Percentiles rank a stretch among this genome's conserved stretches.
These are phyloP conservation scores for Chauna torquata DNA, from an alignment of 2,113 vertebrate genomes.

Conservation along the genomic window DNA sequence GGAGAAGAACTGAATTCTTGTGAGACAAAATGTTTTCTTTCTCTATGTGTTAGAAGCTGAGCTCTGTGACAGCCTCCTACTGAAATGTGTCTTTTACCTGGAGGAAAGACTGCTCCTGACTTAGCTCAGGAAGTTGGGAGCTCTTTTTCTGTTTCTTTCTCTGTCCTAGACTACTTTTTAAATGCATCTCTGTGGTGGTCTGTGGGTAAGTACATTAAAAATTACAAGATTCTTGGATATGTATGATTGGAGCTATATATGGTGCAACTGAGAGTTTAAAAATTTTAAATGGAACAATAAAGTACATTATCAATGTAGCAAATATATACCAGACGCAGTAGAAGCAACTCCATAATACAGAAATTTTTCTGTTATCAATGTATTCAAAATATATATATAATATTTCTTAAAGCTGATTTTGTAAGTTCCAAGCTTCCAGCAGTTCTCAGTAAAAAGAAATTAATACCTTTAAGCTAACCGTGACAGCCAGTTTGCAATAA, in stretches of 20 bases:
- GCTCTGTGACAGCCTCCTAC: background rate
- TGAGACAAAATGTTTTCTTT: background rate
- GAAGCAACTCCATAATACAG: background rate
- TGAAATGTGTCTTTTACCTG: background rate
- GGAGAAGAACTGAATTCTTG: background rate
- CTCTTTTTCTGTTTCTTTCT: background rate
- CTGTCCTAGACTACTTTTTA: background rate
- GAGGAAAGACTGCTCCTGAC: background rate
- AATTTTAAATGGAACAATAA: background rate
- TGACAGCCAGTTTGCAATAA: background rate
- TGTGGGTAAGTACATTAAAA: background rate
- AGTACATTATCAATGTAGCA: background rate
- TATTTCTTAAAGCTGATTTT: background rate
- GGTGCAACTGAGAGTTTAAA: background rate
- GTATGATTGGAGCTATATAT: background rate
- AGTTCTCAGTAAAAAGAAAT: background rate
- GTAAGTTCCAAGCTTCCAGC: background rate
- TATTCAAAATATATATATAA: background rate
- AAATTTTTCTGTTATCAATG: background rate
- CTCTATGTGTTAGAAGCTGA: background rate
- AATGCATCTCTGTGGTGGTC: background rate
- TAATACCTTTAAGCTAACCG: background rate
- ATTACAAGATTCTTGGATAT: background rate
- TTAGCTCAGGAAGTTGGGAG: background rate
- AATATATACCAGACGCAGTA: background rate